Evolutionary conservation across 2,797 vertebrate genomes (phyloP), one percentile per base, ranked within the genome.

Genomic region (Apogon talboti): DNA sequence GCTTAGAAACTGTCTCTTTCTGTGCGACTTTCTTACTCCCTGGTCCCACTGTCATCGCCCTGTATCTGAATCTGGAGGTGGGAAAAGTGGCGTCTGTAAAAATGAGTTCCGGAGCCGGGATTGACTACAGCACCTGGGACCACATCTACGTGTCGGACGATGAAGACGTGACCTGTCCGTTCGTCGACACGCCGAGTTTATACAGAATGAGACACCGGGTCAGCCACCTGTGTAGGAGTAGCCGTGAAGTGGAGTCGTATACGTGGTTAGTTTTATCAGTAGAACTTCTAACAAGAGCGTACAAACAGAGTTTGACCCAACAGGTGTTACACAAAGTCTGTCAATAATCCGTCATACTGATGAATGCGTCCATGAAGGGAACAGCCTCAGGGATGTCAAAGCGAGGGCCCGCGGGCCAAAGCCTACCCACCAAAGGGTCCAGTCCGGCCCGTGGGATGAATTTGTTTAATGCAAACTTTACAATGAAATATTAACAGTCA

Each of bases 141-240:
- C 96, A 97, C 76, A 96, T 97, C 81, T 94, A 96, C 50, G 95
- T 97, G 65, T 97, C 96, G 0, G 96, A 97, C 55, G 95, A 97
- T 60, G 96, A 96, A 53, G 96, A 98, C 3, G 94, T 92, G 49
- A 93, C 94, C n/a, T 93, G 94, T 59, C 96, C 95, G 53, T 96
- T 94, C 60, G 96, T 98, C 77, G 96, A 97, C 89, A 96, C 96
- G 0, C 89, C 94, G 54, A 97, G 96, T 1, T 87, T 98, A 24
- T 97, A 95, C 92, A 89, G 95, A 77, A 95, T 96, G 95, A 93
- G 96, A 82, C 96, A 97, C 71, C 95, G 96, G 96, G 96, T 96
- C 80, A 86, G 80, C 58, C 67, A 38, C 24, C 49, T 57, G 0
- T 47, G 18, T 16, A 65, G 58, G 72, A 0, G 61, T 81, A 71